A percentile compares a stretch with the other conserved stretches of the same genome.
phyloP scores from a whole-genome alignment of 2,888 invertebrate genomes.

The Sinopyrophorus schimmeli region DNA sequence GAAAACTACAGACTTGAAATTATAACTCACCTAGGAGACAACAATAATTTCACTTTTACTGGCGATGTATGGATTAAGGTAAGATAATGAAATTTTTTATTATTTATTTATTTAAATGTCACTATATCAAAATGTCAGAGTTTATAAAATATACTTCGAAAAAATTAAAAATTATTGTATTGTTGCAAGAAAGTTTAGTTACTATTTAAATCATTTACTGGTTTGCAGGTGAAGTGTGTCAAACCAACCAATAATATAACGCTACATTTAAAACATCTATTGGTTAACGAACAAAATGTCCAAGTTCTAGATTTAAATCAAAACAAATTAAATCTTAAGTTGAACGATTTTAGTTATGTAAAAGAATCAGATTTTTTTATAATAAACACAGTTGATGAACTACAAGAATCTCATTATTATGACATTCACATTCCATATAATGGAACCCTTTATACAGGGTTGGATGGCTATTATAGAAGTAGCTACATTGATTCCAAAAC shows the following conservation, averaged over 20 bases:
- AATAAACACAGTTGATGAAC: constrained; percentile 56
- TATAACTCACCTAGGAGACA: constrained; percentile 53
- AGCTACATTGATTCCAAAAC: constrained; percentile 63
- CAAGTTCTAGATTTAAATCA: constrained; percentile 61
- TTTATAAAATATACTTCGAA: no score
- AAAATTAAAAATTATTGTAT: no score
- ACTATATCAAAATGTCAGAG: no score
- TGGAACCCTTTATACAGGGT: constrained; percentile 63
- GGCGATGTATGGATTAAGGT: constrained; percentile 65
- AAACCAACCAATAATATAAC: constrained; percentile 64
- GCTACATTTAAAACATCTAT: constrained; percentile 67
- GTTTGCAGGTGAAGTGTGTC: constrained; percentile 57
- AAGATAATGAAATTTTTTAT: no score
- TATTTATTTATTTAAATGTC: no score
- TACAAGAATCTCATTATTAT: constrained; percentile 59
- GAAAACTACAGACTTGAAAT: constrained; percentile 54
- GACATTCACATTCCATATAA: constrained; percentile 63
- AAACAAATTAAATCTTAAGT: constrained; percentile 41
- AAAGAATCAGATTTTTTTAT: constrained; percentile 66
- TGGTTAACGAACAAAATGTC: constrained; percentile 55
- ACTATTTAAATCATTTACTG: not conserved
- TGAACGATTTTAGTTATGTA: constrained; percentile 54
- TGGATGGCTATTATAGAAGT: constrained; percentile 74
- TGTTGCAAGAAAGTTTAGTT: not conserved
- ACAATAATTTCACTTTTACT: constrained; percentile 60